A percentile compares a stretch with the other conserved stretches of the same genome.
phyloP scores from a whole-genome alignment of 1,140 invertebrate genomes.

The Grapholita molesta region DNA sequence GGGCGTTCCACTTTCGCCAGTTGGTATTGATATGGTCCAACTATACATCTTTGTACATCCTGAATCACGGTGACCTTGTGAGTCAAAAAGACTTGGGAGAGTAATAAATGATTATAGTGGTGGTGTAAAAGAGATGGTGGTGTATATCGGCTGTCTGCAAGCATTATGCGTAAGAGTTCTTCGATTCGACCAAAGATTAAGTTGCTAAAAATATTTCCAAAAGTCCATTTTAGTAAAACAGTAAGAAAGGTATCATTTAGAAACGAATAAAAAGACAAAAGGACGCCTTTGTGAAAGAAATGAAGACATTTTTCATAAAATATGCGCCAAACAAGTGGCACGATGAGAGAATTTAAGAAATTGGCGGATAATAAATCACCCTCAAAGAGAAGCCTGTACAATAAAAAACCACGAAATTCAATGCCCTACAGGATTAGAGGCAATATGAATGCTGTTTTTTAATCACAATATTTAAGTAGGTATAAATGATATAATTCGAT shows the following conservation, averaged over 20 bases:
- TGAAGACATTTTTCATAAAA: not conserved
- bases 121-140: too few relatives aligned
- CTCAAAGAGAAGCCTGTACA: constrained; percentile 20
- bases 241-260: not conserved
- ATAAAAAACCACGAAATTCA: not conserved
- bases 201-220: not conserved
- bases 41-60: too few relatives aligned
- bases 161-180: too few relatives aligned
- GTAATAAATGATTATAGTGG: too few relatives aligned
- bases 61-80: too few relatives aligned
- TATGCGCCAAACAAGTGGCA: not conserved
- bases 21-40: too few relatives aligned
- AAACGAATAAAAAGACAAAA: not conserved
- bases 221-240: not conserved
- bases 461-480: not conserved
- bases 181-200: too few relatives aligned
- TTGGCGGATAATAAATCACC: constrained; percentile 37
- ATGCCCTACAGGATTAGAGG: not conserved
- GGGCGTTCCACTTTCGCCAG: too few relatives aligned
- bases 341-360: constrained; percentile 34
- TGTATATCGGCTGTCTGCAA: too few relatives aligned
- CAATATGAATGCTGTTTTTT: not conserved
- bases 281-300: not conserved
- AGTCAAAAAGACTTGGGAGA: too few relatives aligned
- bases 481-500: too few relatives aligned